Percentiles rank a stretch among this genome's conserved stretches.
These are phyloP conservation scores for Macrobrachium nipponense DNA, from an alignment of 1,140 invertebrate genomes.

Conservation along the genomic window DNA sequence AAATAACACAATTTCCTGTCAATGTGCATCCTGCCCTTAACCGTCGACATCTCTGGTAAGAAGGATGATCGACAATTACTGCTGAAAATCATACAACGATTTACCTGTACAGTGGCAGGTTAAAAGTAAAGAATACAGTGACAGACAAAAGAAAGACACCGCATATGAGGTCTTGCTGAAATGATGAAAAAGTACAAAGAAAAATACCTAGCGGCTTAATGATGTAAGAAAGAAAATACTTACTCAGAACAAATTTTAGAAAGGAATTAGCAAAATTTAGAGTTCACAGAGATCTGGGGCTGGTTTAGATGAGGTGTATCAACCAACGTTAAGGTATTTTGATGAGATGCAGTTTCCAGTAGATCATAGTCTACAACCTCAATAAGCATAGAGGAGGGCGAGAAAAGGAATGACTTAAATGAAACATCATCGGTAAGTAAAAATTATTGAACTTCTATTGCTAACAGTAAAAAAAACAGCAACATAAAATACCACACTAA, in stretches of 20 bases:
- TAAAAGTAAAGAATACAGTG: too few relatives aligned
- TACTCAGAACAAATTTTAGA: constrained; percentile 15
- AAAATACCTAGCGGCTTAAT: background rate
- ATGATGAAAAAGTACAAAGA: background rate
- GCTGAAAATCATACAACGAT: too few relatives aligned
- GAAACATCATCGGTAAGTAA: constrained; percentile 42
- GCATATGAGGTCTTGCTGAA: too few relatives aligned
- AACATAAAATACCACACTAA: constrained; percentile 29
- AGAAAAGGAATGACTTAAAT: constrained; percentile 40
- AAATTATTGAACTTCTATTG: constrained; percentile 13
- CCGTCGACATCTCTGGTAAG: too few relatives aligned
- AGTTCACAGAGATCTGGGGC: constrained; percentile 35
- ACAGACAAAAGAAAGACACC: too few relatives aligned
- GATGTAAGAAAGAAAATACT: too few relatives aligned
- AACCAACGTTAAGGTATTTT: constrained; percentile 45
- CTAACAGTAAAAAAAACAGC: constrained; percentile 1
- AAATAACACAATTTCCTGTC: too few relatives aligned
- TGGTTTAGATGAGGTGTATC: constrained; percentile 47
- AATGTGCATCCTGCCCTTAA: too few relatives aligned
- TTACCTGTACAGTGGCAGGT: too few relatives aligned
- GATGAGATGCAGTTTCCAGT: constrained; percentile 34
- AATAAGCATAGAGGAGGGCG: constrained; percentile 44
- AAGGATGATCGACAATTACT: too few relatives aligned
- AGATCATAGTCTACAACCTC: constrained; percentile 33
- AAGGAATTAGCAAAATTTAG: constrained; percentile 33